Evolutionary conservation across 1,140 invertebrate species (phyloP).

Genomic region (Cyrtorhinus lividipennis): DNA sequence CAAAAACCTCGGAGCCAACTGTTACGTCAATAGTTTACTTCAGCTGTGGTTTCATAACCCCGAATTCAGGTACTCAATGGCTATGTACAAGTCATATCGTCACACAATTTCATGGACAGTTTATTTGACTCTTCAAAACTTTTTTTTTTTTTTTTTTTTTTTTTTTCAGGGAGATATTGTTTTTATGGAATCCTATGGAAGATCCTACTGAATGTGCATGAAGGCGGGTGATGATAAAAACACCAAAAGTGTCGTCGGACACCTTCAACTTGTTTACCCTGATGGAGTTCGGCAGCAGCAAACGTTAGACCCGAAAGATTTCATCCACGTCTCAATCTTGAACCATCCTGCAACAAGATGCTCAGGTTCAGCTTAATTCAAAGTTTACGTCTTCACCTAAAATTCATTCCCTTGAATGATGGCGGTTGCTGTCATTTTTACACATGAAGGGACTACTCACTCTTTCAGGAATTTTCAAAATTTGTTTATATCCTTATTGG

Average conservation of each 20-base stretch:
- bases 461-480: conserved; percentile 53
- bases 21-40: conserved; percentile 57
- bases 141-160: conserved; percentile 15
- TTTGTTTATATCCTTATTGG: conserved; percentile 46
- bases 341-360: conserved; percentile 51
- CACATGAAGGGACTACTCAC: too few species aligned
- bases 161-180: conserved; percentile 39
- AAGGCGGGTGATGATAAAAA: conserved; percentile 25
- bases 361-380: conserved; percentile 27
- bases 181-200: conserved; percentile 42
- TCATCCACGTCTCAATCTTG: conserved; percentile 46
- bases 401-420: too few species aligned
- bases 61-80: conserved; percentile 45
- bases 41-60: conserved; percentile 60
- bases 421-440: too few species aligned
- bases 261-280: conserved; percentile 54
- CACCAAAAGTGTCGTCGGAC: conserved; percentile 37
- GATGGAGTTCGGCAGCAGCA: conserved; percentile 43
- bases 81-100: not conserved
- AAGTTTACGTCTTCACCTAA: too few species aligned
- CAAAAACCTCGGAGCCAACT: conserved; percentile 56
- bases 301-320: conserved; percentile 45
- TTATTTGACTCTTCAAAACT: not conserved
- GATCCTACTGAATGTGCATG: conserved; percentile 33
- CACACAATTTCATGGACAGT: not conserved